Evolutionary conservation across 2,888 invertebrate species (phyloP).

Genomic region (Nowickia ferox): DNA sequence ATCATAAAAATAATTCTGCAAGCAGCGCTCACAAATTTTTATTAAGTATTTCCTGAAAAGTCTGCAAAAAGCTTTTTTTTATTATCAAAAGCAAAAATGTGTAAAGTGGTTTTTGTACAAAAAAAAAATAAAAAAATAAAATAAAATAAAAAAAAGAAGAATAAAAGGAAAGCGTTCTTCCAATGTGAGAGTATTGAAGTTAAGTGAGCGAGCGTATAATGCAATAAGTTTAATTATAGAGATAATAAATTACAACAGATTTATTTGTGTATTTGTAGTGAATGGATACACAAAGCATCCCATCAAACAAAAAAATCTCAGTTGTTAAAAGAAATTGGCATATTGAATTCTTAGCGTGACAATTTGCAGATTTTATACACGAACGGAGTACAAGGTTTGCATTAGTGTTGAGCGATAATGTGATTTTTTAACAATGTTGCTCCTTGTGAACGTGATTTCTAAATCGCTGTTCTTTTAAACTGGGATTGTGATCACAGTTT

Average conservation of each 20-base stretch:
- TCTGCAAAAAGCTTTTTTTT: slow-evolving; percentile 40
- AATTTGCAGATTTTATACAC: too few relatives aligned
- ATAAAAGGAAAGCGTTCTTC: slow-evolving; percentile 1
- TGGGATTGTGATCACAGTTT: too few relatives aligned
- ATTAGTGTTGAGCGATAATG: too few relatives aligned
- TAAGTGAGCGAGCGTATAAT: slow-evolving; percentile 36
- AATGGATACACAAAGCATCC: slow-evolving; percentile 50
- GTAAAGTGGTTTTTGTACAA: slow-evolving; percentile 14
- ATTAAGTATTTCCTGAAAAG: background rate
- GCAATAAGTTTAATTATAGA: slow-evolving; percentile 48
- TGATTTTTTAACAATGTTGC: too few relatives aligned
- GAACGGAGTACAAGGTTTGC: too few relatives aligned
- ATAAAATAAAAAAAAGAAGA: background rate
- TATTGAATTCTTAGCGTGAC: too few relatives aligned
- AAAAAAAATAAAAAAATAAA: background rate
- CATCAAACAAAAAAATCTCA: slow-evolving; percentile 2
- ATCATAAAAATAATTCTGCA: background rate
- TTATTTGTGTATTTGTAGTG: slow-evolving; percentile 42
- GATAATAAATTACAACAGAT: slow-evolving; percentile 42
- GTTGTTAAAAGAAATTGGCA: too few relatives aligned
- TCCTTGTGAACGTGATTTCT: too few relatives aligned
- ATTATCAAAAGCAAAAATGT: background rate
- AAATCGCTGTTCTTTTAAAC: too few relatives aligned
- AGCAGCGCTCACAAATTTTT: background rate
- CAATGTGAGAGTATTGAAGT: background rate